These are phyloP conservation scores for Chloromyia formosa DNA, from an alignment of 2,888 invertebrate species.

Conservation along the genomic window DNA sequence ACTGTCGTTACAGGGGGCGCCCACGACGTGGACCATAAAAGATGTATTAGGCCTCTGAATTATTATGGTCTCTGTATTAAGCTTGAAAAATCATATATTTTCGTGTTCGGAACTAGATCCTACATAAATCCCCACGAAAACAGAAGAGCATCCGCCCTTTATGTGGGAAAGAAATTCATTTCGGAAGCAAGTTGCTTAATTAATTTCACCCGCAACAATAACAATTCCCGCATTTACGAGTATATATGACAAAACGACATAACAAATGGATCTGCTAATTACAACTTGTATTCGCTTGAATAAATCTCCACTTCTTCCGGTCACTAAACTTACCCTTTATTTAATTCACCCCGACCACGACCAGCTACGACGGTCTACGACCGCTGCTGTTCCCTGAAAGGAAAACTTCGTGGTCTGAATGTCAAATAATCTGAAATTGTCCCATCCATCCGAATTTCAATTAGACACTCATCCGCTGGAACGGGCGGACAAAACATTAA, in stretches of 20 bases:
- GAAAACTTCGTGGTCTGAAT: slow-evolving; percentile 10
- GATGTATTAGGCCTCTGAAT: no score
- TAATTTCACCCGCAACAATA: no score
- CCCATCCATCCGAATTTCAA: slow-evolving; percentile 34
- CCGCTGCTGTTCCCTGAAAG: not conserved
- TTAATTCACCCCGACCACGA: not conserved
- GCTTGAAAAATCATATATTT: no score
- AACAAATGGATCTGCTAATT: slow-evolving; percentile 19
- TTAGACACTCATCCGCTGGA: not conserved
- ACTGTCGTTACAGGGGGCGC: no score
- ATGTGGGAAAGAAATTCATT: no score
- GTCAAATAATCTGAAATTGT: slow-evolving; percentile 30
- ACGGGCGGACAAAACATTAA: not conserved
- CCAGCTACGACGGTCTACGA: not conserved
- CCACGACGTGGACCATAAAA: no score
- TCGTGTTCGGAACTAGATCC: no score
- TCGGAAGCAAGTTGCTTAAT: no score
- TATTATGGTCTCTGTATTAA: no score
- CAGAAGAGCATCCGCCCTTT: no score
- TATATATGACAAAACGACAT: not conserved
- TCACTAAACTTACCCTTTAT: slow-evolving; percentile 2
- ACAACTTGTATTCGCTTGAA: slow-evolving; percentile 25
- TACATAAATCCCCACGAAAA: no score
- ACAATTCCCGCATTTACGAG: no score
- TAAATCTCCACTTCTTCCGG: slow-evolving; percentile 13